These are phyloP conservation scores for Saturnia pavonia DNA, from an alignment of 2,888 invertebrate species.

Conservation along the genomic window DNA sequence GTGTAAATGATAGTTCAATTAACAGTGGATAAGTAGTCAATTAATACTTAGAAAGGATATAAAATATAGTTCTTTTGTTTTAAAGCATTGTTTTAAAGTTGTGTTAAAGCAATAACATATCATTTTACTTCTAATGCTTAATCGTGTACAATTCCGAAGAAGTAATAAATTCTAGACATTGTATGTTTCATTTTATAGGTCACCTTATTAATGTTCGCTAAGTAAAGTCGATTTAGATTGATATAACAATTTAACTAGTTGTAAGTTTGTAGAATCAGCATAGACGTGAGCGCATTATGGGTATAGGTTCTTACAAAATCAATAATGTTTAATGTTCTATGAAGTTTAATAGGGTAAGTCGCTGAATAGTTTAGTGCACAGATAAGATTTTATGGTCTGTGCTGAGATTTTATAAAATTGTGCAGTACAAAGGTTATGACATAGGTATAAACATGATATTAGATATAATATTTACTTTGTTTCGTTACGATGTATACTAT, in stretches of 20 bases:
- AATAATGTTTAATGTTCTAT: conserved; percentile 7
- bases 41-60: not conserved
- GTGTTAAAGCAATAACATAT: not conserved
- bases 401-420: not conserved
- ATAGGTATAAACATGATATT: no score
- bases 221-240: not conserved
- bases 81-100: not conserved
- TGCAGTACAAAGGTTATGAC: not conserved
- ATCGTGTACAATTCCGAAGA: not conserved
- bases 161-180: not conserved
- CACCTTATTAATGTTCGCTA: not conserved
- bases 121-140: not conserved
- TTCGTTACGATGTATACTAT: no score
- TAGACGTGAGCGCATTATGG: not conserved
- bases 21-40: not conserved
- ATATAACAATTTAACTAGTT: not conserved
- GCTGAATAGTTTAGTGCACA: not conserved
- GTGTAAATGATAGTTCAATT: not conserved
- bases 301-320: not conserved
- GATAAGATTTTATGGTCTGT: conserved; percentile 2
- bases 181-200: not conserved
- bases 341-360: conserved; percentile 3
- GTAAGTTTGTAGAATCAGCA: not conserved
- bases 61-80: not conserved
- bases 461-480: no score